Evolutionary conservation across 2,113 vertebrate species (phyloP).

Genomic region (Onychostoma macrolepis): DNA sequence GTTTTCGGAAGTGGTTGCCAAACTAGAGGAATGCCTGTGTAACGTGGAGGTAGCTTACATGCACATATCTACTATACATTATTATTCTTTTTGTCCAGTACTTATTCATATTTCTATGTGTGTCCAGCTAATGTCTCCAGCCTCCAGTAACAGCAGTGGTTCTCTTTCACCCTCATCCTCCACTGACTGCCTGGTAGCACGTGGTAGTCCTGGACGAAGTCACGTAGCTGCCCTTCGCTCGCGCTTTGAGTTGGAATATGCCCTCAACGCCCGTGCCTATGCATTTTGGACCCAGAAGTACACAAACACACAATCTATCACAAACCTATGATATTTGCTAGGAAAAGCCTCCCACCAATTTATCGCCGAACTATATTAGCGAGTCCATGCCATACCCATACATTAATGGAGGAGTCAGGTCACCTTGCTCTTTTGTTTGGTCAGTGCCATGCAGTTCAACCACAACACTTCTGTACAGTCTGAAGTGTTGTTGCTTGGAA

Average conservation of each 20-base stretch:
- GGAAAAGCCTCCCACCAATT: neutral
- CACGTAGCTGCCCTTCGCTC: constrained; percentile 87
- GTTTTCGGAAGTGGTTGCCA: constrained; percentile 91
- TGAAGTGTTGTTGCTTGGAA: constrained; percentile 63
- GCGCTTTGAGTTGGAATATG: constrained; percentile 89
- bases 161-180: constrained; percentile 91
- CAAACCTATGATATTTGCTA: neutral
- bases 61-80: neutral
- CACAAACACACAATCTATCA: neutral
- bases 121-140: constrained; percentile 89
- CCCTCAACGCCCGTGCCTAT: constrained; percentile 81
- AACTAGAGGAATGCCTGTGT: constrained; percentile 90
- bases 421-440: constrained; percentile 30
- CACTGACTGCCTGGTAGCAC: constrained; percentile 82
- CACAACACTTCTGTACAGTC: constrained; percentile 39
- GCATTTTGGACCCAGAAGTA: constrained; percentile 84
- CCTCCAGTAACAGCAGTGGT: constrained; percentile 93
- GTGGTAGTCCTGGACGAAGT: constrained; percentile 84
- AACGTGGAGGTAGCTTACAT: constrained; percentile 85
- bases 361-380: neutral
- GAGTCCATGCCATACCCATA: neutral
- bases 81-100: neutral
- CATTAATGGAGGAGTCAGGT: constrained; percentile 1
- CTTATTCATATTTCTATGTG: neutral
- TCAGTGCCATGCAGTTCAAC: constrained; percentile 37